Base-by-base conservation (phyloP, 2,797 vertebrate genomes). In the Anableps anableps region DNA sequence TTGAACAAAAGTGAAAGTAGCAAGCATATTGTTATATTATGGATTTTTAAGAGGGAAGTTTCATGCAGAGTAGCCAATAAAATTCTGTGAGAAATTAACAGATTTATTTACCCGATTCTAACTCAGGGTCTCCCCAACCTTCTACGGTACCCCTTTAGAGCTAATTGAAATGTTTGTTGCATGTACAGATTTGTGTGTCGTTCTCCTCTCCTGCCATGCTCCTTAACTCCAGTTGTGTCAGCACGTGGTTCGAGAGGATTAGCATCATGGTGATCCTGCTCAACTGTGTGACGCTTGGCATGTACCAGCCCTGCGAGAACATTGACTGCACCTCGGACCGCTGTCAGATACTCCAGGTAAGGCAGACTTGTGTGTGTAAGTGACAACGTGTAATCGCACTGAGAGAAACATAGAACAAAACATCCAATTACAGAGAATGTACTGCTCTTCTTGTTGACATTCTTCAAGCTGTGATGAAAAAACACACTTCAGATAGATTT, bases 231-330 rank as follows among this genome's bases (percentile, higher is more conserved):
- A 75, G 47, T 48, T 60, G 76, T 75, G 82, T 80, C 58, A 29
- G 79, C 82, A 99, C 98, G 8, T 99, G 98, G 98, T 99, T 99
- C 41, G 98, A 99, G 91, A 97, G 97, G 88, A 94, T 99, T 88
- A 99, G 98, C 94, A 99, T 99, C 97, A 96, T 99, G 97, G 97
- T 99, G 90, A 99, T 99, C 94, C 95, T 99, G 86, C 96, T 99
- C 78, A 99, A 99, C 95, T 99, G 98, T 21, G 97, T 99, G 87
- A 99, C 98, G 1, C 94, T 99, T 90, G 98, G 98, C 91, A 99
- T 99, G 98, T 99, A 98, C 96, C 98, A 99, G 87, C 98, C 98
- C 0, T 99, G 98, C 47, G 98, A 99, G 83, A 98, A 99, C 95
- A 98, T 99, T 94, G 97, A 99, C 94, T 99, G 98, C 91, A 97